Base-by-base conservation (phyloP, 2,888 invertebrate genomes). In the Brachylomia viminalis region DNA sequence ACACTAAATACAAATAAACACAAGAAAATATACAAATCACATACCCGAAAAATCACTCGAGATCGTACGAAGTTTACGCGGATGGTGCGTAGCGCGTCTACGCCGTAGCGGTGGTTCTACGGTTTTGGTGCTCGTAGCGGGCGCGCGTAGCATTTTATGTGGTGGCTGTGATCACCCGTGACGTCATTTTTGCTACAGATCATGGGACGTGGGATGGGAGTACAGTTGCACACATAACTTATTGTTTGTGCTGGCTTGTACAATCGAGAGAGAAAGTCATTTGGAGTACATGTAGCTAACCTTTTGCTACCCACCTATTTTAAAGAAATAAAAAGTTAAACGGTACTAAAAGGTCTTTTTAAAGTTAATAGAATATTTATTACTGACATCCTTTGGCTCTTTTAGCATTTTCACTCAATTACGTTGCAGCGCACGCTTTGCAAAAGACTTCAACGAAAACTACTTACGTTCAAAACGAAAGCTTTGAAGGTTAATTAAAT, bases 21-120 rank as follows among this genome's bases (percentile, higher is more conserved):
- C 61, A 74, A 13, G 20, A 69, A 68, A 75, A 82, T 67, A 80
- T 78, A 83, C 74, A 79, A 77, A 58, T 70, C 79, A 84, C 83
- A 83, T 84, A 85, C 83, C 84, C 84, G 85, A 85, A 86, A 77
- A 77, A 65, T 30, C 82, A 87, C 86, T 72, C 65, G 71, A 64
- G 59, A 72, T 84, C 88, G 88, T 73, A 69, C 80, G 79, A 92
- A 92, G 87, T 92, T 90, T 87, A 68, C 81, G 87, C 85, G 87
- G 86, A 73, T 73, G 88, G 75, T 90, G 88, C 93, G 93, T 93
- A 93, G 93, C 93, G 92, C 95, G 95, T 93, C 94, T 95, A 94
- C 94, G 94, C 92, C 94, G 94, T 93, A 93, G 92, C 94, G 88
- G 86, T 87, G 85, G 91, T 87, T 91, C 92, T 92, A 93, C 94